phyloP scores from a whole-genome alignment of 2,113 vertebrate genomes.

The Pteruthius melanotis region DNA sequence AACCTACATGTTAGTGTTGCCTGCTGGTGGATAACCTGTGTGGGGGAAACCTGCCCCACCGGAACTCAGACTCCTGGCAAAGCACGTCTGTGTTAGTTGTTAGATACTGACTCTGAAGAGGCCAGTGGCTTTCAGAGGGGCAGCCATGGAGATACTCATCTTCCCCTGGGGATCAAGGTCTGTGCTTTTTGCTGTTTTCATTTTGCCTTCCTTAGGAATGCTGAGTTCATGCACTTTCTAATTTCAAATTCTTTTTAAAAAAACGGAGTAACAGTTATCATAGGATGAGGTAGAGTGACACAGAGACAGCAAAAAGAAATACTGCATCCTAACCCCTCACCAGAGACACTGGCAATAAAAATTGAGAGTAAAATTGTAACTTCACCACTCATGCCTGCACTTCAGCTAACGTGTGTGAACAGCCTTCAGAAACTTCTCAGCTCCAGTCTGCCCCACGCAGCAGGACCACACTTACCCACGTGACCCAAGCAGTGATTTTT shows the following conservation, averaged over 20 bases:
- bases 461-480: not conserved
- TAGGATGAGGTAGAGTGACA: not conserved
- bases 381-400: not conserved
- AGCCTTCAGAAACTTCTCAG: not conserved
- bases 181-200: not conserved
- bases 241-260: not conserved
- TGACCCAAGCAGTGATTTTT: not conserved
- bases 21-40: not conserved
- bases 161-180: not conserved
- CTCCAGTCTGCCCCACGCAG: not conserved
- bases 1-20: not conserved
- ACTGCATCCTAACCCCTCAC: not conserved
- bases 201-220: not conserved
- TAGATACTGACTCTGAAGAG: not conserved
- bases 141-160: not conserved
- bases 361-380: not conserved
- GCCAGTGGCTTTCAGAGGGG: not conserved
- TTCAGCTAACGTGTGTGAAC: not conserved
- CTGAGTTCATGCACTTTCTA: not conserved
- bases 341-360: not conserved
- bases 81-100: accelerated
- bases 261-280: not conserved
- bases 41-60: not conserved
- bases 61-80: not conserved
- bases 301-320: not conserved